Percentiles rank a stretch among this genome's conserved stretches.
phyloP scores from a whole-genome alignment of 2,888 invertebrate genomes.

The Andrena minutula region DNA sequence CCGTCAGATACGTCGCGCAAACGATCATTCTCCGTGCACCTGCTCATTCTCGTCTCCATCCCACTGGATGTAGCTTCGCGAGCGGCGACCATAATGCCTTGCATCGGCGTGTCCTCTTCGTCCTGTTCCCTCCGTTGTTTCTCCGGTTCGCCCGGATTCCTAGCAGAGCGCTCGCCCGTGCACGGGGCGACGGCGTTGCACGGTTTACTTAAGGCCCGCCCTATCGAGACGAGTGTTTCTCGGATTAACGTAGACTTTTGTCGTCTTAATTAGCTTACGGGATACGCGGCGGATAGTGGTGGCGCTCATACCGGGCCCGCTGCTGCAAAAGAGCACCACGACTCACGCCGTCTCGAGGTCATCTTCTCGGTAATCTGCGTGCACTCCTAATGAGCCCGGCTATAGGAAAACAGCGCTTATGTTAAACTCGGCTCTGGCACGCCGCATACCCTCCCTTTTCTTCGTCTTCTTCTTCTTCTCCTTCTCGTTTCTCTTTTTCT shows the following conservation, averaged over 20 bases:
- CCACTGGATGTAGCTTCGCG: slow-evolving; percentile 19
- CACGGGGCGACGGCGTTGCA: slow-evolving; percentile 19
- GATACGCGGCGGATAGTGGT: slow-evolving; percentile 68
- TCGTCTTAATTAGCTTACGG: slow-evolving; percentile 82
- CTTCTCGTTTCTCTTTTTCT: slow-evolving; percentile 46
- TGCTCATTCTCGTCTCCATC: slow-evolving; percentile 5
- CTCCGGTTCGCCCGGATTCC: slow-evolving; percentile 51
- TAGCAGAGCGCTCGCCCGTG: slow-evolving; percentile 4
- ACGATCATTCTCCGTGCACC: neutral
- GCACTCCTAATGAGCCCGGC: slow-evolving; percentile 75
- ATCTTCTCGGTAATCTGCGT: slow-evolving; percentile 77
- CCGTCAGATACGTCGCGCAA: neutral
- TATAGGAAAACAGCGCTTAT: slow-evolving; percentile 75
- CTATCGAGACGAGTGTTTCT: slow-evolving; percentile 74
- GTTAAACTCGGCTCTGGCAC: slow-evolving; percentile 74
- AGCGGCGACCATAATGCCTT: slow-evolving; percentile 13
- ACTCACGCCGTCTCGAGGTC: slow-evolving; percentile 74
- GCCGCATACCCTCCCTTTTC: slow-evolving; percentile 64
- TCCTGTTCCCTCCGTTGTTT: slow-evolving; percentile 33
- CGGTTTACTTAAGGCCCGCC: slow-evolving; percentile 59
- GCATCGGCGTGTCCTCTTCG: neutral
- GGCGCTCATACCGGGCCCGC: slow-evolving; percentile 65
- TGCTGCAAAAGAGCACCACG: slow-evolving; percentile 67
- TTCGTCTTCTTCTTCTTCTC: slow-evolving; percentile 43
- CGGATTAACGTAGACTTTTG: slow-evolving; percentile 79